Evolutionary conservation across 2,888 invertebrate species (phyloP).

Genomic region (Sphaerophoria taeniata): DNA sequence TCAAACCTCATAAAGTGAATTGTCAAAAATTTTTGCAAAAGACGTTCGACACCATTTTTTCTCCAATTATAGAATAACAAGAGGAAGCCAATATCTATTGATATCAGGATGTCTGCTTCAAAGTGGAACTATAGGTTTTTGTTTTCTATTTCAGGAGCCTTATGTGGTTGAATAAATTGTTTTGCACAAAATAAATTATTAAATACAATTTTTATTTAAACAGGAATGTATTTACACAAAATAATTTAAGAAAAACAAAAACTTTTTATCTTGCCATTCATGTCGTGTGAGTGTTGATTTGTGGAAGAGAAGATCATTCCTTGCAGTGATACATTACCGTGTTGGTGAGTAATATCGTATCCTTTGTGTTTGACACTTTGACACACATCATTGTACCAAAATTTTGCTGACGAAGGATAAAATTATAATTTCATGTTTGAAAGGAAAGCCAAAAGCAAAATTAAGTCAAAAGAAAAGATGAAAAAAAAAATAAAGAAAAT

Average conservation of each 20-base stretch:
- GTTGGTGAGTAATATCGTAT: constrained; percentile 27
- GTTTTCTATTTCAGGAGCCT: constrained; percentile 49
- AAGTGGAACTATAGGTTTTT: constrained; percentile 19
- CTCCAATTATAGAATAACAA: constrained; percentile 51
- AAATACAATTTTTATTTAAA: constrained; percentile 5
- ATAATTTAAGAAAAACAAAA: neutral
- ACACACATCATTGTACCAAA: constrained; percentile 52
- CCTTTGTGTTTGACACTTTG: constrained; percentile 32
- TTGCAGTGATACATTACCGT: constrained; percentile 66
- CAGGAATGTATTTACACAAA: constrained; percentile 51
- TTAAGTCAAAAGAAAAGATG: constrained; percentile 8
- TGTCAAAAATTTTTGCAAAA: constrained; percentile 60
- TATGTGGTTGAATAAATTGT: constrained; percentile 61
- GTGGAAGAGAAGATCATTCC: constrained; percentile 9
- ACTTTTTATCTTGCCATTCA: constrained; percentile 27
- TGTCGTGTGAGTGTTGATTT: constrained; percentile 5
- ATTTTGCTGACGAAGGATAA: constrained; percentile 47
- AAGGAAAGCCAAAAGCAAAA: constrained; percentile 64
- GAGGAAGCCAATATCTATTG: constrained; percentile 49
- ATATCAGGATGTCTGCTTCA: constrained; percentile 16
- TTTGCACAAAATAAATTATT: constrained; percentile 26
- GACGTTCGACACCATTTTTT: constrained; percentile 47
- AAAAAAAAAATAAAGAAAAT: constrained; percentile 24
- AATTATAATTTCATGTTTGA: constrained; percentile 27
- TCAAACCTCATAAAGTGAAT: constrained; percentile 7